Percentiles rank a stretch among this genome's conserved stretches.
Evolutionary conservation across 2,113 vertebrate genomes (phyloP).

Genomic region (Callorhinus ursinus): DNA sequence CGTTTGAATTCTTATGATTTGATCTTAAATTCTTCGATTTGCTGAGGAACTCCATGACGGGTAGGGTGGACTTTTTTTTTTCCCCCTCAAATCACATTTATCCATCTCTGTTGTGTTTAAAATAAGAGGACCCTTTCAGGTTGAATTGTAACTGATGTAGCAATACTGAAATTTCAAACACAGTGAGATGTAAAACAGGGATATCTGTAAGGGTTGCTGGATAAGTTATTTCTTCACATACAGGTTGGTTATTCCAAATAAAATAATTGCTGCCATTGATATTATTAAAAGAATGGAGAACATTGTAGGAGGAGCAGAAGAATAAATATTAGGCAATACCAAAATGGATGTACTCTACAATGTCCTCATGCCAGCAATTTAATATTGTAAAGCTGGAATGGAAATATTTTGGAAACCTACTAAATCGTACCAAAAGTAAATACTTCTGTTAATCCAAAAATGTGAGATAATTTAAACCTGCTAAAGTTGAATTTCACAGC

Average conservation of each 20-base stretch:
- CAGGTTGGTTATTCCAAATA: slow-evolving; percentile 63
- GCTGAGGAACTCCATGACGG: slow-evolving; percentile 57
- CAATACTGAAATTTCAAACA: slow-evolving; percentile 69
- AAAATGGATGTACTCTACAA: slow-evolving; percentile 47
- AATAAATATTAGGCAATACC: background rate
- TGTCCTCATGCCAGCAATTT: slow-evolving; percentile 37
- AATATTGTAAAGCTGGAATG: slow-evolving; percentile 61
- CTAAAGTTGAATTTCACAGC: slow-evolving; percentile 68
- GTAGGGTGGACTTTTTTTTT: slow-evolving; percentile 39
- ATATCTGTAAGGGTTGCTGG: slow-evolving; percentile 29
- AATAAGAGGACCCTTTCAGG: slow-evolving; percentile 67
- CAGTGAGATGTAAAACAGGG: slow-evolving; percentile 46
- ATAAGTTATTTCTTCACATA: slow-evolving; percentile 69
- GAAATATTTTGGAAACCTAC: slow-evolving; percentile 47
- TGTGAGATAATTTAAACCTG: slow-evolving; percentile 68
- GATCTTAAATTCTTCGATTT: slow-evolving; percentile 77
- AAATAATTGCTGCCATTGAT: slow-evolving; percentile 40
- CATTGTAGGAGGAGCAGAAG: background rate
- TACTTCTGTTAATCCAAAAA: slow-evolving; percentile 73
- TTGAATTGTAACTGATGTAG: slow-evolving; percentile 68
- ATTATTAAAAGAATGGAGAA: slow-evolving; percentile 29
- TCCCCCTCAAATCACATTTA: slow-evolving; percentile 59
- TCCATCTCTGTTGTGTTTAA: slow-evolving; percentile 75
- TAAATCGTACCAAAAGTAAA: slow-evolving; percentile 64
- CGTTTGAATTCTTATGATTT: slow-evolving; percentile 79